These are phyloP conservation scores for Pyrgilauda ruficollis DNA, from an alignment of 2,113 vertebrate species.

Conservation along the genomic window DNA sequence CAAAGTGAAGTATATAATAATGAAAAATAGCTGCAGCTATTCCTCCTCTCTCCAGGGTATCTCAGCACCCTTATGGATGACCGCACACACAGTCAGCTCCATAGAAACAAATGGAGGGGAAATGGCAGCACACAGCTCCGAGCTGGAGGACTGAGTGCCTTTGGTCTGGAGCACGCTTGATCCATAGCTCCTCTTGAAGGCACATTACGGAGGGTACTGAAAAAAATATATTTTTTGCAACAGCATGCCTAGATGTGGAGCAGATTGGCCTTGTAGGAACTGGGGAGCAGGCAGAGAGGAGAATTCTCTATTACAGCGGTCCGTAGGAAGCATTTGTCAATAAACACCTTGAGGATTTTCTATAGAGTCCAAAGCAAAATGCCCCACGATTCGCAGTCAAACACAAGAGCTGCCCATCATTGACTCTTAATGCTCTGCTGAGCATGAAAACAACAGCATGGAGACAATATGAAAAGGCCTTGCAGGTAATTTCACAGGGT, in stretches of 20 bases:
- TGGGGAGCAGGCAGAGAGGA: not conserved
- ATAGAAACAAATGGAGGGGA: slow-evolving; percentile 60
- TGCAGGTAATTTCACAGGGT: slow-evolving; percentile 53
- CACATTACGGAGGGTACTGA: not conserved
- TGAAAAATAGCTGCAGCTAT: slow-evolving; percentile 70
- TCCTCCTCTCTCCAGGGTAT: slow-evolving; percentile 66
- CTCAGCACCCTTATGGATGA: slow-evolving; percentile 48
- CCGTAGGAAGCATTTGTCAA: slow-evolving; percentile 9
- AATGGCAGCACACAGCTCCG: slow-evolving; percentile 5
- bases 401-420: slow-evolving; percentile 32
- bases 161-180: not conserved
- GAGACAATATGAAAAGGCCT: slow-evolving; percentile 34
- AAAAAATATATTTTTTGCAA: slow-evolving; percentile 18
- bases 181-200: slow-evolving; percentile 17
- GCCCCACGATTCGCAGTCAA: not conserved
- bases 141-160: slow-evolving; percentile 5
- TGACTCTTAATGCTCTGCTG: slow-evolving; percentile 38
- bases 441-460: slow-evolving; percentile 49
- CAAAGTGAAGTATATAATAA: slow-evolving; percentile 72
- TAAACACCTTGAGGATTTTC: slow-evolving; percentile 62
- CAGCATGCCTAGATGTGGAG: not conserved
- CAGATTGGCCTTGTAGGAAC: slow-evolving; percentile 1
- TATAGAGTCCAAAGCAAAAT: not conserved
- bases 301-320: not conserved
- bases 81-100: slow-evolving; percentile 46